phyloP scores from a whole-genome alignment of 64 coral and sea anemone species.

The Actinia equina region DNA sequence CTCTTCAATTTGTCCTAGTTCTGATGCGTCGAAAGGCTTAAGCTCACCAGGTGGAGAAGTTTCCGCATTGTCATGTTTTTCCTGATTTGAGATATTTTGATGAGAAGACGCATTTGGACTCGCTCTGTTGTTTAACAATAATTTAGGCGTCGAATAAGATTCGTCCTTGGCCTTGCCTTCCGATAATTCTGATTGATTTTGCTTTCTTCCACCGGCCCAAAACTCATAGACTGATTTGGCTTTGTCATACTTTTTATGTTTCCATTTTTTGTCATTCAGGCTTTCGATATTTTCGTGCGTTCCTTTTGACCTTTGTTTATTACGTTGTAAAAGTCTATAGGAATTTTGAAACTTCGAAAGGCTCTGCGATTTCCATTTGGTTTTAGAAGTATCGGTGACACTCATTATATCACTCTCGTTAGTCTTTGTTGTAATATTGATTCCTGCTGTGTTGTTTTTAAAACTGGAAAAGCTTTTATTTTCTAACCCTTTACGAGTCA shows the following conservation, averaged over 20 bases:
- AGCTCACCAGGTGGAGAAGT: not conserved
- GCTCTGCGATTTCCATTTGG: not conserved
- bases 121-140: no score
- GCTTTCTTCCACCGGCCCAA: not conserved
- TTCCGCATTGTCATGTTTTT: no score
- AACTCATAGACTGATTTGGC: not conserved
- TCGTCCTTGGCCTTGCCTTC: not conserved
- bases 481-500: not conserved
- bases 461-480: not conserved
- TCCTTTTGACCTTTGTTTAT: not conserved
- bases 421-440: not conserved
- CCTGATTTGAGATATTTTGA: not conserved
- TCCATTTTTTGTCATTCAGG: no score
- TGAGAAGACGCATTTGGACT: not conserved
- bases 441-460: not conserved
- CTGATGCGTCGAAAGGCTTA: not conserved
- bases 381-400: not conserved
- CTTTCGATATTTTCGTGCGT: no score
- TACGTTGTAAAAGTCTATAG: not conserved
- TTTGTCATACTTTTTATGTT: no score
- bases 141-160: no score
- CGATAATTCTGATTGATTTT: not conserved
- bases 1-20: not conserved
- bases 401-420: not conserved
- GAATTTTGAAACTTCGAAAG: not conserved